Evolutionary conservation across 2,113 vertebrate genomes (phyloP), one percentile per base, ranked within the genome.

Genomic region (Casuarius casuarius): DNA sequence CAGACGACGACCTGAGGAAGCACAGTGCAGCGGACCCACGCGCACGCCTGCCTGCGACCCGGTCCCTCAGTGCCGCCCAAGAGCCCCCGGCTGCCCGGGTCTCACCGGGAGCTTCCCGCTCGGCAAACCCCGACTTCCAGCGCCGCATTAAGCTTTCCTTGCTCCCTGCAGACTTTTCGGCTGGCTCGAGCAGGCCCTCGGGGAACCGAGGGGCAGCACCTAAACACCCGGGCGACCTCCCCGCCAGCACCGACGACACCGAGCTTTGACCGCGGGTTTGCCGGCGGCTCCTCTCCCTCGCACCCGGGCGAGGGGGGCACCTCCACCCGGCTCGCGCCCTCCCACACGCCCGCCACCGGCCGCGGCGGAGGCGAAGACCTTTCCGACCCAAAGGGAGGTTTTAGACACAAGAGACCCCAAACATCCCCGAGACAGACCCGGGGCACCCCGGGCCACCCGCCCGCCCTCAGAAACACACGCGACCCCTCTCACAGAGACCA

Each of bases 1-100:
- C 13, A 5, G 35, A 52, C 0, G 56, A 9, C 5, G 51, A 3
- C 18, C 1, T 0, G 63, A 31, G 21, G 80, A 4, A 17, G 35
- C 31, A 7, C 23, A 8, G 51, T 6, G 18, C 33, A 11, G 33
- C 0, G 4, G 3, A 0, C 67, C 8, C 15, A 6, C 51, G 44
- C 1, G 10, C 6, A 38, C 38, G 38, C 38, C 38, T 38, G 38
- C 38, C 38, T 8, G 38, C 38, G 38, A 8, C 38, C 38, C 8
- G 38, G 38, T 38, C 38, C 14, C 63, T 1, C 1, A 1, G 23
- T 7, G 0, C 3, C 13, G 0, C 20, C 22, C 11, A 0, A 29
- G 11, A 15, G 42, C 52, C 44, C 9, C 13, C 0, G 0, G 17
- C 49, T 11, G 59, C 58, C 71, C 68, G 0, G 10, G n/a, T 35